Evolutionary conservation across 2,797 vertebrate species (phyloP).

Genomic region (Tamandua tetradactyla): DNA sequence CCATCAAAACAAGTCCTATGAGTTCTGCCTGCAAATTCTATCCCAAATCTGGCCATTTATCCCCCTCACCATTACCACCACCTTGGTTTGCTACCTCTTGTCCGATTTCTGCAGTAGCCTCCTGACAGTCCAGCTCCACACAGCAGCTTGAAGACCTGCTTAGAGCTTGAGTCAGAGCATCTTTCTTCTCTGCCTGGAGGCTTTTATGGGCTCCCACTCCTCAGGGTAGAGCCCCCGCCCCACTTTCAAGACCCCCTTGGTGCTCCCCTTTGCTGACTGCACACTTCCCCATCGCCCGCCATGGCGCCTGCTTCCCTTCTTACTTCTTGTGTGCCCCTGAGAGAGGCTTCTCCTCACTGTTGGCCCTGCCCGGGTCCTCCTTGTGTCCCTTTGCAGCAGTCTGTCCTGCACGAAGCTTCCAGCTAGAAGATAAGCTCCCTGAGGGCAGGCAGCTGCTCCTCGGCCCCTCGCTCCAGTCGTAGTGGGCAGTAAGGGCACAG

Average conservation of each 20-base stretch:
- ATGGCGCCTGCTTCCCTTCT: no score
- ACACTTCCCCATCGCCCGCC: no score
- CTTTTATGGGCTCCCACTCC: no score
- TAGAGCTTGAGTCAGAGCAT: neutral
- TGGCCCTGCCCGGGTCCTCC: neutral
- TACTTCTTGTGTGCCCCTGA: no score
- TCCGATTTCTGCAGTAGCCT: neutral
- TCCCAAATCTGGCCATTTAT: neutral
- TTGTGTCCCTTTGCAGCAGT: neutral
- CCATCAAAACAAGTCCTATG: neutral
- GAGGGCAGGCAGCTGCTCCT: neutral
- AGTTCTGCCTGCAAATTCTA: neutral
- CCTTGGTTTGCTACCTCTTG: neutral
- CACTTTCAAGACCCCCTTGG: no score
- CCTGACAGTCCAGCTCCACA: neutral
- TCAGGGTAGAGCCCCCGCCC: no score
- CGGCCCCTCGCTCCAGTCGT: no score
- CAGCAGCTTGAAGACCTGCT: neutral
- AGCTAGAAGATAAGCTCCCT: neutral
- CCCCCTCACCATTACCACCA: rapidly evolving
- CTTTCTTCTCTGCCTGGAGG: no score
- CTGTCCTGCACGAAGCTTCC: neutral
- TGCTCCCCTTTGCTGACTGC: no score
- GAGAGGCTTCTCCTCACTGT: no score
- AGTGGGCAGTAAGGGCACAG: no score